Conservation (phyloP, 2,888 invertebrate genomes). For the Trissoscelio sp. region DNA sequence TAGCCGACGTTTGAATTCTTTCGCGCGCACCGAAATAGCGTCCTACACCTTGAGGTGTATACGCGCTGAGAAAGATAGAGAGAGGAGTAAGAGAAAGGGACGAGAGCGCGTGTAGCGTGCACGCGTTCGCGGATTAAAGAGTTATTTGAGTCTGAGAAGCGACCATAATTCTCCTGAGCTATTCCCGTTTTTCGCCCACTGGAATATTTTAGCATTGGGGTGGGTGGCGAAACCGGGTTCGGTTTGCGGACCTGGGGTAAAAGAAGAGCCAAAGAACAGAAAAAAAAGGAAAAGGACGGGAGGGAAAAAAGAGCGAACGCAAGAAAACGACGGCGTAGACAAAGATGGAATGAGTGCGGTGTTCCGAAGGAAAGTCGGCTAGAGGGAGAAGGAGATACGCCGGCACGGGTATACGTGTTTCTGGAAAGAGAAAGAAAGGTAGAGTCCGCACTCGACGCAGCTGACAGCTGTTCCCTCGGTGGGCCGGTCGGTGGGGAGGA, state of each 20-base stretch:
- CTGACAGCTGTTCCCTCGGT: constrained; percentile 83
- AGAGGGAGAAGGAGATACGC: constrained; percentile 69
- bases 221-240: constrained; percentile 77
- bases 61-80: neutral
- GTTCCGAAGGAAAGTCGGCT: constrained; percentile 65
- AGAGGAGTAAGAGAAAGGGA: constrained; percentile 26
- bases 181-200: constrained; percentile 82
- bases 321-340: constrained; percentile 73
- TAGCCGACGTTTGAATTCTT: constrained; percentile 32
- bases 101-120: constrained; percentile 76
- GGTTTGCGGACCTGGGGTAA: constrained; percentile 66
- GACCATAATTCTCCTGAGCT: constrained; percentile 83
- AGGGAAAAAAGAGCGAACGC: constrained; percentile 76
- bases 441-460: constrained; percentile 80
- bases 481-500: constrained; percentile 83
- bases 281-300: constrained; percentile 70
- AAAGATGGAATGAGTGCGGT: constrained; percentile 34
- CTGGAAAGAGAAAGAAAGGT: constrained; percentile 73
- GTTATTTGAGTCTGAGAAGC: constrained; percentile 83
- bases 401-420: constrained; percentile 67
- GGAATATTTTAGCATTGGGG: constrained; percentile 83
- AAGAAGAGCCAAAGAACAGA: constrained; percentile 48
- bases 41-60: constrained; percentile 31
- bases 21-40: constrained; percentile 47
- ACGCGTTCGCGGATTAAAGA: constrained; percentile 83